Evolutionary conservation across 2,797 vertebrate species (phyloP), one percentile per base, ranked within the genome.

Genomic region (Thaleichthys pacificus): DNA sequence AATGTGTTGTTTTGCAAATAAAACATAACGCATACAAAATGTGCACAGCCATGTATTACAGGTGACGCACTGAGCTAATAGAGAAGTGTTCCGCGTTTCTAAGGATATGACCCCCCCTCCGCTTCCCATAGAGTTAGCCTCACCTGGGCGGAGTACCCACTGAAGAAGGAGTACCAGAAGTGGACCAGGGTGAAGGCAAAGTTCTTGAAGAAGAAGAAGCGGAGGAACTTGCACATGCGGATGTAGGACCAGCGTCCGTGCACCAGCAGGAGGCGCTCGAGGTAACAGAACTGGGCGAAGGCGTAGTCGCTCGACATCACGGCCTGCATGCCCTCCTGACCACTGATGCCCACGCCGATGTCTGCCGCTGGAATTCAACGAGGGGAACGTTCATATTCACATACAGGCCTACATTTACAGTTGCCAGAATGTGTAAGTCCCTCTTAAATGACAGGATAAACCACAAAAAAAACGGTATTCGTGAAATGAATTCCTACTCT

Each of bases 231-330:
- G 96, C 97, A 99, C 97, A 99, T 99, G 32, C 97, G 89, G 71
- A 99, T 97, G 91, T 99, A 99, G 0, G 97, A 99, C 97, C 97
- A 99, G 67, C 97, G 96, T 0, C 97, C 97, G 0, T 99, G 97
- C 26, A 99, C 97, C 88, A 99, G 86, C 79, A 99, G 88, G 79
- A 99, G 91, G 62, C 97, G 94, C 86, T 99, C 89, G 0, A 99
- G 91, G 85, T 93, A 97, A 61, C 94, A 85, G 91, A 99, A 99
- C 83, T 99, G 97, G 14, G 93, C 97, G 0, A 99, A 97, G 70
- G 97, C 95, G 35, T 96, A 99, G 87, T 99, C 97, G 1, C 97
- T 99, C 2, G 96, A 97, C 96, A 99, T 97, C 80, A 97, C 97
- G 0, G 97, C 97, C 87, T 99, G 97, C 97, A 97, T 98, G 22